Evolutionary conservation across 1,140 invertebrate species (phyloP), one percentile per base, ranked within the genome.

Genomic region (Zaprionus capensis): DNA sequence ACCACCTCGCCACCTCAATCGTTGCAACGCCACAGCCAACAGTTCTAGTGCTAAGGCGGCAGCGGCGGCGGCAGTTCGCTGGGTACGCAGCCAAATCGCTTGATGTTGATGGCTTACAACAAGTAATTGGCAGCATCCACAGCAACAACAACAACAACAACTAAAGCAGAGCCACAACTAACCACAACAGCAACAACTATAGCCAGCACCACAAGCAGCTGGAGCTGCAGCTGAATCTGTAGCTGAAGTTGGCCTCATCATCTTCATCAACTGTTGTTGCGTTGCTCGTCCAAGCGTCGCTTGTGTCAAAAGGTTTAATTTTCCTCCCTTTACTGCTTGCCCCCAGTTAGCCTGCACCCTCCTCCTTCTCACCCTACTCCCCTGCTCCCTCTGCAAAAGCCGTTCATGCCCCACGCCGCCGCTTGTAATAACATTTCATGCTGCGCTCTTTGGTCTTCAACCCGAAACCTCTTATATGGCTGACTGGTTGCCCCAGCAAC

Each of bases 61-160:
- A 4, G 14, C 14, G 36, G 36, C 4, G 36, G 36, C 14, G 36
- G 36, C 36, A n/a, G 41, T 53, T n/a, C 38, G 65, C 49, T 67
- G 66, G 82, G 64, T 79, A 79, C 76, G 72, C 80, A 88, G 86
- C 87, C 81, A 91, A 91, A 91, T 87, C 88, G 83, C 88, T 88
- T 88, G 85, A 88, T 90, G 88, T 91, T 91, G 88, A 91, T 91
- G 88, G 84, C 81, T 91, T 91, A 82, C 88, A 91, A 82, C 78
- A 91, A 88, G 88, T 91, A 91, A 91, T 91, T 91, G 88, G 88
- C 88, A 88, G 87, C 87, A 91, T 81, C 84, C 85, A 91, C 81
- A 87, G 81, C 78, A 63, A 65, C 76, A 63, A 61, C 74, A 82
- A 64, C 78, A 71, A 58, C 75, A 74, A 59, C 56, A 78, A 68